Evolutionary conservation across 2,888 invertebrate species (phyloP).

Genomic region (Saturnia japonica): DNA sequence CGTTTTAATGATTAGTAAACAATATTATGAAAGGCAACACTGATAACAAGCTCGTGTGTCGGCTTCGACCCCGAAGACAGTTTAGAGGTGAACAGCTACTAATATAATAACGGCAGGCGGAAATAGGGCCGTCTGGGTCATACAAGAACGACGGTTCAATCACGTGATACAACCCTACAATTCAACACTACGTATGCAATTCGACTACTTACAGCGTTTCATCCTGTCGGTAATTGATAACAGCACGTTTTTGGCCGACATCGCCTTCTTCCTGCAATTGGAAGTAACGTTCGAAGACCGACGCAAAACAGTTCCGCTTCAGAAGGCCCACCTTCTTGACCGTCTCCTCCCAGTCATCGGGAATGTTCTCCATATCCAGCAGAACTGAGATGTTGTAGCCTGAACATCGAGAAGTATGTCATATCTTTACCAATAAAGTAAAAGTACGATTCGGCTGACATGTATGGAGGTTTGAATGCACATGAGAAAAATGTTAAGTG

Average conservation of each 20-base stretch:
- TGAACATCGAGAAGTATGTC: constrained; percentile 46
- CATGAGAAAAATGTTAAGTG: no score
- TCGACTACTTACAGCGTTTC: constrained; percentile 93
- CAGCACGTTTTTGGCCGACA: constrained; percentile 95
- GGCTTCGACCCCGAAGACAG: no score
- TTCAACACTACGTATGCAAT: background rate
- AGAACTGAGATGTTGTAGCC: constrained; percentile 97
- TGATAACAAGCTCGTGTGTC: background rate
- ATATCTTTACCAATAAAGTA: background rate
- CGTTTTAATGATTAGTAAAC: background rate
- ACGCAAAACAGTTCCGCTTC: constrained; percentile 99
- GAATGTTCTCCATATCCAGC: constrained; percentile 95
- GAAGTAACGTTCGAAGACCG: constrained; percentile 99
- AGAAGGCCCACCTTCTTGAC: constrained; percentile 96
- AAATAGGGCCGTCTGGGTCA: background rate
- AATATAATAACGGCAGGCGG: background rate
- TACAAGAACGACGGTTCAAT: background rate
- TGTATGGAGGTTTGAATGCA: background rate
- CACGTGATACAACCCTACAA: background rate
- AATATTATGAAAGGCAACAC: background rate
- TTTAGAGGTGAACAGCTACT: background rate
- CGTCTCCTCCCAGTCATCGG: constrained; percentile 92
- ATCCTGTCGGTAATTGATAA: constrained; percentile 99
- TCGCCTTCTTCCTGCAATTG: constrained; percentile 97
- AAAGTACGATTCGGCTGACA: background rate